Evolutionary conservation across 53 echinoderm and acorn worm genomes (phyloP).

Genomic region (Zoroaster sp.): DNA sequence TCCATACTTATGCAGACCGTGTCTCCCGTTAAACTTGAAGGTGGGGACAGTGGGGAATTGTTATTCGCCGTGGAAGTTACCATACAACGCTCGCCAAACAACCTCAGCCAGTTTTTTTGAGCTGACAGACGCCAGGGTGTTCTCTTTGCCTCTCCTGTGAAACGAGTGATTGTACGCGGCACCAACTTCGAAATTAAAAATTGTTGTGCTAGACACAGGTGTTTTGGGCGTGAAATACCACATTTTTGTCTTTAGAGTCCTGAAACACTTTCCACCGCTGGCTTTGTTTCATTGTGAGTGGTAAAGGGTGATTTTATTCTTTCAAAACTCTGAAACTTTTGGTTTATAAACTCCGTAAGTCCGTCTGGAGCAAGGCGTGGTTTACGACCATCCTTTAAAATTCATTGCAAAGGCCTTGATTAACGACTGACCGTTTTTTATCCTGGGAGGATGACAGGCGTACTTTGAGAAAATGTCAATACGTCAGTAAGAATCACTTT

Average conservation of each 20-base stretch:
- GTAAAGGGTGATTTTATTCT: conserved; percentile 36
- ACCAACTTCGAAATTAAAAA: conserved; percentile 43
- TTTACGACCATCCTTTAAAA: conserved; percentile 30
- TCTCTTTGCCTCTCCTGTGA: conserved; percentile 23
- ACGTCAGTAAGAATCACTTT: conserved; percentile 49
- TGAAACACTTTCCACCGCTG: conserved; percentile 51
- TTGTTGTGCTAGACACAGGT: neutral
- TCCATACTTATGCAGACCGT: conserved; percentile 53
- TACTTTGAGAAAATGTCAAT: conserved; percentile 65
- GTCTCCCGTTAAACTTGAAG: conserved; percentile 60
- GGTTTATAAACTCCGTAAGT: conserved; percentile 65
- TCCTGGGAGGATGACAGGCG: conserved; percentile 61
- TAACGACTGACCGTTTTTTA: conserved; percentile 41
- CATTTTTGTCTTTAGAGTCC: conserved; percentile 40
- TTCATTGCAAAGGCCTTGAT: conserved; percentile 42
- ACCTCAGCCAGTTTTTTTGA: conserved; percentile 53
- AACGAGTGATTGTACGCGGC: conserved; percentile 57
- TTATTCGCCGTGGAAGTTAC: too few species aligned
- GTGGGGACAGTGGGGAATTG: neutral
- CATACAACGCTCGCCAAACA: conserved; percentile 61
- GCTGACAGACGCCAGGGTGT: conserved; percentile 5
- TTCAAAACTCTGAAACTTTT: conserved; percentile 28
- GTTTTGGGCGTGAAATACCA: conserved; percentile 32
- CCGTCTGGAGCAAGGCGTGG: conserved; percentile 38
- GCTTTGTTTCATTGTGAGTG: conserved; percentile 71